Evolutionary conservation across 2,797 vertebrate species (phyloP).

Genomic region (Eupleurogrammus muticus): DNA sequence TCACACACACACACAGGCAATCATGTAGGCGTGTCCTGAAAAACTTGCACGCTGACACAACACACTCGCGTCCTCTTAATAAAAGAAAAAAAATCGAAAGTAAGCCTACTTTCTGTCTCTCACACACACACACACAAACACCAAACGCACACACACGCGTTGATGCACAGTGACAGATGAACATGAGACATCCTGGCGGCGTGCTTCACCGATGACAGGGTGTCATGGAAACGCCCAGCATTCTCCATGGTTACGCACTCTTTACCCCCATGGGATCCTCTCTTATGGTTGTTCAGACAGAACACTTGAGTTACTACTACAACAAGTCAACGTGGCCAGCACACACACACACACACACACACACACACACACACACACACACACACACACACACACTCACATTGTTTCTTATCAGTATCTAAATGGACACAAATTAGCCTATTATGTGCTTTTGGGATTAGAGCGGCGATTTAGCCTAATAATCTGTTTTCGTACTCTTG

Average conservation of each 20-base stretch:
- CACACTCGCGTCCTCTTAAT: conserved; percentile 19
- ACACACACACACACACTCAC: conserved; percentile 34
- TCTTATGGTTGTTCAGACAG: conserved; percentile 70
- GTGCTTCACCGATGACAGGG: conserved; percentile 71
- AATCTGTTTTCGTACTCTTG: conserved; percentile 56
- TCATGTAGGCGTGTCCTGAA: conserved; percentile 6
- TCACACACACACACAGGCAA: conserved; percentile 10
- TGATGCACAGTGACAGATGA: conserved; percentile 62
- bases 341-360: conserved; percentile 47
- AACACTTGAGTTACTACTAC: conserved; percentile 70
- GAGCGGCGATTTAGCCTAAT: conserved; percentile 66
- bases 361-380: conserved; percentile 47
- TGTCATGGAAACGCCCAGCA: conserved; percentile 80
- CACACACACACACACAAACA: conserved; percentile 11
- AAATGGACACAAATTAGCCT: conserved; percentile 76
- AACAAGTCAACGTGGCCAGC: conserved; percentile 40
- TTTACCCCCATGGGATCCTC: conserved; percentile 71
- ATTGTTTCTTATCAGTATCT: conserved; percentile 67
- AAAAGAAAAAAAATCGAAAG: conserved; percentile 51
- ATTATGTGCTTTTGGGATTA: conserved; percentile 75
- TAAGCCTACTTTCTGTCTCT: conserved; percentile 21
- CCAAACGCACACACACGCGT: conserved; percentile 10
- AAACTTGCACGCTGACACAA: neutral
- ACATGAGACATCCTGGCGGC: conserved; percentile 70
- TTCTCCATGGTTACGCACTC: conserved; percentile 81